phyloP scores from a whole-genome alignment of 2,797 vertebrate species.

The Cyprinella venusta region DNA sequence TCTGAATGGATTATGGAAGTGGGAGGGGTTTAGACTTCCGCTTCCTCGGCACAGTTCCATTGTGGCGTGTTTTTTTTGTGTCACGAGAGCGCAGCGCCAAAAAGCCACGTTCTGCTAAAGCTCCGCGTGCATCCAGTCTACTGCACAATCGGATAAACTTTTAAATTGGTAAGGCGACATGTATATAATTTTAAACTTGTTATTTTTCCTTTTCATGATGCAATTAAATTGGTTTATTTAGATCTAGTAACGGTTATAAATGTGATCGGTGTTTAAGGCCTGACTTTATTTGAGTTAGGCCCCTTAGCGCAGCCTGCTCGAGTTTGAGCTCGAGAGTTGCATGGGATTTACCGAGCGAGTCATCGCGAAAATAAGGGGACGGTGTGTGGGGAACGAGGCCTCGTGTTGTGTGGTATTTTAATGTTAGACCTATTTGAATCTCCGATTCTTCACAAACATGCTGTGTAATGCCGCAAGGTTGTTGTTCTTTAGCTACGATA shows the following conservation, averaged over 20 bases:
- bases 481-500: slow-evolving; percentile 33
- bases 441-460: background rate
- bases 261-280: slow-evolving; percentile 3
- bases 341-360: slow-evolving; percentile 4
- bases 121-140: slow-evolving; percentile 4
- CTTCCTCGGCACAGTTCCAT: background rate
- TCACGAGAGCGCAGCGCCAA: slow-evolving; percentile 42
- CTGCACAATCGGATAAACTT: slow-evolving; percentile 16
- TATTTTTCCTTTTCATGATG: background rate
- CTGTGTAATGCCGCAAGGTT: background rate
- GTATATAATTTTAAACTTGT: background rate
- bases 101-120: slow-evolving; percentile 31
- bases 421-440: background rate
- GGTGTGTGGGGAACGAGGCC: slow-evolving; percentile 42
- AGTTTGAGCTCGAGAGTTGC: slow-evolving; percentile 45
- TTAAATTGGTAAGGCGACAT: slow-evolving; percentile 46
- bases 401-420: background rate
- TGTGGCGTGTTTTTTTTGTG: slow-evolving; percentile 47
- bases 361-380: slow-evolving; percentile 42
- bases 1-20: background rate
- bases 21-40: slow-evolving; percentile 36
- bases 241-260: background rate
- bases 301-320: slow-evolving; percentile 22
- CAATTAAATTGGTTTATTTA: background rate
- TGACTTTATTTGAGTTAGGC: slow-evolving; percentile 11